A percentile compares a stretch with the other conserved stretches of the same genome.
These are phyloP conservation scores for Oncorhynchus tshawytscha DNA, from an alignment of 2,113 vertebrate genomes.

Conservation along the genomic window DNA sequence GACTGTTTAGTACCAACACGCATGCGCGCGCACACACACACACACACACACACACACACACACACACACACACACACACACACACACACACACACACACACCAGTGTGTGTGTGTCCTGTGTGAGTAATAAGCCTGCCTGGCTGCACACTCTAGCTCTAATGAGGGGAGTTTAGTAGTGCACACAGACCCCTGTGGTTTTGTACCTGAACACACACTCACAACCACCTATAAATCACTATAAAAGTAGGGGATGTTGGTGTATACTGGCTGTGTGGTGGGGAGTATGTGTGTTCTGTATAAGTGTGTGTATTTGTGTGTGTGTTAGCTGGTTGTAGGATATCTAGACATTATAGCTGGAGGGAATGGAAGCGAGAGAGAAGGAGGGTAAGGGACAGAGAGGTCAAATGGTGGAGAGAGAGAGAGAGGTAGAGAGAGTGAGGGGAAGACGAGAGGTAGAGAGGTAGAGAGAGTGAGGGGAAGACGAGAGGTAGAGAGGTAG, in stretches of 20 bases:
- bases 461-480: neutral
- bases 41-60: no score
- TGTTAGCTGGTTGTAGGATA: neutral
- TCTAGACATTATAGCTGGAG: no score
- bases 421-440: no score
- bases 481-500: no score
- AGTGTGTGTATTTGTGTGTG: neutral
- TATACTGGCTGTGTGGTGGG: no score
- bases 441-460: neutral
- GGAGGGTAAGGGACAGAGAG: no score
- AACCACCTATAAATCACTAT: slow-evolving; percentile 8
- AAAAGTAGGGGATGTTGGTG: no score
- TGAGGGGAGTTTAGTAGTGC: neutral
- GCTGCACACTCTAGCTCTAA: neutral
- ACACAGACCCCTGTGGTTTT: neutral
- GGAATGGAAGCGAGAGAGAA: no score
- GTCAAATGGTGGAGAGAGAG: no score
- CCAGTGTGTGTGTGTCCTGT: neutral
- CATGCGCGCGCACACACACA: no score
- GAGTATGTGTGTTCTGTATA: neutral
- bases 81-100: neutral
- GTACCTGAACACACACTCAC: neutral
- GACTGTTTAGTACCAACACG: neutral
- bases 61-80: no score
- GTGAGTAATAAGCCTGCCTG: neutral